Conservation (phyloP, 2,113 vertebrate species). For the Siniperca knerii region DNA sequence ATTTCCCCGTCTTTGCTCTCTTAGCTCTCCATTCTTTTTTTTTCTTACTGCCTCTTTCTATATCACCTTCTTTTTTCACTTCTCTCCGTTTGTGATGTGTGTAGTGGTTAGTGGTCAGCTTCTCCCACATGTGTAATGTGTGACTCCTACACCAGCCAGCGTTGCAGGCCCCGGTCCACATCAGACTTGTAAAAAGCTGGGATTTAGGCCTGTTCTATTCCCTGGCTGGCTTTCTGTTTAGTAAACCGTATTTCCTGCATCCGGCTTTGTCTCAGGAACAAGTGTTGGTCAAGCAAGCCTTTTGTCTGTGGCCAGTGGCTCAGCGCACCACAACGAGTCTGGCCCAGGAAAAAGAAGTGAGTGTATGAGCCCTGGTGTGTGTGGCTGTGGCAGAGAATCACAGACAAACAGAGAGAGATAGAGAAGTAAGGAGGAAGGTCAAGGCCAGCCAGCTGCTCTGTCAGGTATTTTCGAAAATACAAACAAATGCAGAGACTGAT, state of each 20-base stretch:
- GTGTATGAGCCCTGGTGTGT: conserved; percentile 70
- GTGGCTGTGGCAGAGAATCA: conserved; percentile 34
- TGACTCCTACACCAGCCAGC: conserved; percentile 58
- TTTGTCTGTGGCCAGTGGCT: conserved; percentile 89
- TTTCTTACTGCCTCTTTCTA: neutral
- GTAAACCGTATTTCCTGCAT: conserved; percentile 85
- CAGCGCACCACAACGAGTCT: conserved; percentile 83
- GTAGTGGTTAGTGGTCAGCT: conserved; percentile 73
- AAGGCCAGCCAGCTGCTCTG: conserved; percentile 72
- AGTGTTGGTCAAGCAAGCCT: conserved; percentile 90
- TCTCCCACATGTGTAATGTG: conserved; percentile 71
- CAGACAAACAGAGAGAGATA: conserved; percentile 50
- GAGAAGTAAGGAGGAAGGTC: conserved; percentile 42
- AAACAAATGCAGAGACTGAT: conserved; percentile 36
- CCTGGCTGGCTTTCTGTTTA: conserved; percentile 77
- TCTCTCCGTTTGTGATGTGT: conserved; percentile 42
- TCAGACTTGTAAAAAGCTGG: conserved; percentile 76
- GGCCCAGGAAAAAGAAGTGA: conserved; percentile 82
- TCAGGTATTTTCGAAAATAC: conserved; percentile 32
- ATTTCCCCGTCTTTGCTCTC: conserved; percentile 5
- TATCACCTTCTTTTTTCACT: conserved; percentile 11
- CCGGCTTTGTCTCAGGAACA: conserved; percentile 87
- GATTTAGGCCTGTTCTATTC: conserved; percentile 39
- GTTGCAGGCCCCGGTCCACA: conserved; percentile 63
- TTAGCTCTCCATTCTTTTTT: neutral